A percentile compares a stretch with the other conserved stretches of the same genome.
Evolutionary conservation across 2,113 vertebrate species (phyloP).

Genomic region (Percina caprodes): DNA sequence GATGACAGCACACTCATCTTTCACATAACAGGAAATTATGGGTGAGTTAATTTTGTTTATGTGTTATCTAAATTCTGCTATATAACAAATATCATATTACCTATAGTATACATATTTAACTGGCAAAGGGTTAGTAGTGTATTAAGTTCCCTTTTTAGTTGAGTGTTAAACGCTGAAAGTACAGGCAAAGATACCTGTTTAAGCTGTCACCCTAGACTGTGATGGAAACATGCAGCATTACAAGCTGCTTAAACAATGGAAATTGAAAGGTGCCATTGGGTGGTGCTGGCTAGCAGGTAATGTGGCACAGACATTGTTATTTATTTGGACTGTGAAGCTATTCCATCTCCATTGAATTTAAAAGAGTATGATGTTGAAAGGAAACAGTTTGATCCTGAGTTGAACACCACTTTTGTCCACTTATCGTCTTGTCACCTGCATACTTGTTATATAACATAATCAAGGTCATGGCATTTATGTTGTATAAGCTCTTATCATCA

Average conservation of each 20-base stretch:
- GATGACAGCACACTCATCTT: slow-evolving; percentile 61
- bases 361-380: slow-evolving; percentile 4
- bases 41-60: slow-evolving; percentile 44
- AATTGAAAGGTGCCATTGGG: background rate
- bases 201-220: slow-evolving; percentile 2
- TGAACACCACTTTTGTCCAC: slow-evolving; percentile 11
- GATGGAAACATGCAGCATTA: slow-evolving; percentile 20
- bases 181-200: background rate
- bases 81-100: slow-evolving; percentile 9
- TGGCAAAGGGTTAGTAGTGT: background rate
- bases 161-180: slow-evolving; percentile 23
- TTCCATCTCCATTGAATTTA: slow-evolving; percentile 17
- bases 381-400: slow-evolving; percentile 26
- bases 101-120: background rate
- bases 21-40: slow-evolving; percentile 46
- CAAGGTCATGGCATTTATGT: slow-evolving; percentile 67
- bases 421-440: slow-evolving; percentile 48
- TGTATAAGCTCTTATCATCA: slow-evolving; percentile 52
- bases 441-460: slow-evolving; percentile 71
- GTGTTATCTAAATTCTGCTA: slow-evolving; percentile 10
- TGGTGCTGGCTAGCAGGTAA: slow-evolving; percentile 17
- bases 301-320: background rate
- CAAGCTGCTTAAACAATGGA: slow-evolving; percentile 6
- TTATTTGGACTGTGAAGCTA: slow-evolving; percentile 18
- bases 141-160: slow-evolving; percentile 9